Evolutionary conservation across 2,888 invertebrate species (phyloP), one percentile per base, ranked within the genome.

Genomic region (Patella caerulea): DNA sequence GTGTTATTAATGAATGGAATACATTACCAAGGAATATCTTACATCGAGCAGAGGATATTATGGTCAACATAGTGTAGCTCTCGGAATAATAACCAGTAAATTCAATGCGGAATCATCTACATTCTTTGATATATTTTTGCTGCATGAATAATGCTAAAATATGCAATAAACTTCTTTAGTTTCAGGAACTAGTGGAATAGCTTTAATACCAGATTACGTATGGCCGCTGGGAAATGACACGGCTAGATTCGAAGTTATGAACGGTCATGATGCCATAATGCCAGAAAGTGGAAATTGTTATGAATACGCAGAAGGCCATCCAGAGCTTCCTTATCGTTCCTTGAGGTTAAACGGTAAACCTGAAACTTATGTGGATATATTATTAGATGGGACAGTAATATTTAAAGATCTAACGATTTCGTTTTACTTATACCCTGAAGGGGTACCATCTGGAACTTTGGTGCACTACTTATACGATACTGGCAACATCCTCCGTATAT

Each of bases 211-310:
- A 7, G 73, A 76, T 24, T 81, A 79, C 70, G 80, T 81, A 7
- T 80, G 81, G 80, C 83, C 83, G 1, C 74, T 83, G 55, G 80
- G 83, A n/a, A 79, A 83, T 74, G 75, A 78, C 5, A 81, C 77
- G 3, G 80, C 79, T 5, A 70, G 80, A 74, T 70, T 53, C 5
- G 83, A 83, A 76, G 83, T 83, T 17, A 79, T 83, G 77, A 55
- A 34, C 7, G 80, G 82, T 5, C 78, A 72, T n/a, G 83, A 83
- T 72, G 83, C 79, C 4, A 74, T 75, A 53, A 78, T 83, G 11
- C 81, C 81, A 3, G 78, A 70, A 45, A 74, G 72, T 72, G 72
- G 72, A 29, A 79, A 80, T 74, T 83, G 83, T 70, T 83, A 81
- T 69, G 54, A 74, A 24, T 82, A 82, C 79, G 73, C 78, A 34